Conservation (phyloP, 1,140 invertebrate species). For the Lineus longissimus region DNA sequence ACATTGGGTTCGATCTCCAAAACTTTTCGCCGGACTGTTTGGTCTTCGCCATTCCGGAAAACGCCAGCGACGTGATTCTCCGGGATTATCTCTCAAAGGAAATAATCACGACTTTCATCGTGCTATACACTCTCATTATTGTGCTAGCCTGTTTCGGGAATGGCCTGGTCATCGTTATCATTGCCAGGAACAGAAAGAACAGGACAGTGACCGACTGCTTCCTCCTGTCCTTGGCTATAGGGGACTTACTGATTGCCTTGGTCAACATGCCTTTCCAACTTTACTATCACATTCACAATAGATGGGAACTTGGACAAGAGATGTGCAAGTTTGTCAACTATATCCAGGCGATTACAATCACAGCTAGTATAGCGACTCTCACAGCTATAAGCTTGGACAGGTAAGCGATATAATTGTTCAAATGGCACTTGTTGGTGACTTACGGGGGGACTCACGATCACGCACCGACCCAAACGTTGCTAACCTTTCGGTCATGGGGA, state of each 20-base stretch:
- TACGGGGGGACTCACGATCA: too few relatives aligned
- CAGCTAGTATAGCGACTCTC: slow-evolving; percentile 33
- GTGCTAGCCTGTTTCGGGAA: slow-evolving; percentile 30
- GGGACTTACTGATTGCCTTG: slow-evolving; percentile 27
- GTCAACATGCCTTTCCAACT: slow-evolving; percentile 38
- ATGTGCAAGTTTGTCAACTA: slow-evolving; percentile 34
- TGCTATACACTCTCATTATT: slow-evolving; percentile 27
- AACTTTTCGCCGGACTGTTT: too few relatives aligned
- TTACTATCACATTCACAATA: slow-evolving; percentile 27
- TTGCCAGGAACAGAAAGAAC: slow-evolving; percentile 21
- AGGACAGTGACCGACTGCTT: slow-evolving; percentile 43
- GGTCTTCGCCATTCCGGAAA: too few relatives aligned
- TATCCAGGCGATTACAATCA: slow-evolving; percentile 30
- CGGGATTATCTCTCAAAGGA: not conserved
- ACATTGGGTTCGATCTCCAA: too few relatives aligned
- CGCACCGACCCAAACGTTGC: too few relatives aligned
- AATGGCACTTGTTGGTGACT: too few relatives aligned
- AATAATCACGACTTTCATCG: slow-evolving; percentile 11
- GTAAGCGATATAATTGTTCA: too few relatives aligned
- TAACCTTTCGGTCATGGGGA: too few relatives aligned
- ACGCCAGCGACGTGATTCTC: too few relatives aligned
- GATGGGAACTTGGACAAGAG: slow-evolving; percentile 23
- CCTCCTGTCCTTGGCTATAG: slow-evolving; percentile 36
- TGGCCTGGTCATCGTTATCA: slow-evolving; percentile 25
- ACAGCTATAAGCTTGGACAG: slow-evolving; percentile 35